These are phyloP conservation scores for Petromus typicus DNA, from an alignment of 2,113 vertebrate species.

Conservation along the genomic window DNA sequence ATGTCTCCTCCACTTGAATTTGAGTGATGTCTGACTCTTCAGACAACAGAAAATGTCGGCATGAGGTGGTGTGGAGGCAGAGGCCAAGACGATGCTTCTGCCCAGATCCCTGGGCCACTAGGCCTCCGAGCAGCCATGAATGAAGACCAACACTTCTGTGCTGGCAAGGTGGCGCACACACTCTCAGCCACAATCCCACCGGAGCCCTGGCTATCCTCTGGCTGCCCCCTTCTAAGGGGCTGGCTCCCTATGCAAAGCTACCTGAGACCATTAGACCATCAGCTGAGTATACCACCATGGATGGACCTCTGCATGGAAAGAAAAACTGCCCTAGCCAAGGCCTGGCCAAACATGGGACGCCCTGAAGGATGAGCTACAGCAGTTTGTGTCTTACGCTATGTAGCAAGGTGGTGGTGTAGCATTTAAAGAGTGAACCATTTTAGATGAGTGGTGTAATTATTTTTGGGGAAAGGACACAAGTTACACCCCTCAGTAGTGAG, in stretches of 20 bases:
- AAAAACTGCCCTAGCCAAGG: background rate
- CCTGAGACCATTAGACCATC: background rate
- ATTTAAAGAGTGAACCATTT: background rate
- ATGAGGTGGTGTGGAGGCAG: background rate
- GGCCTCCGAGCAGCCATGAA: background rate
- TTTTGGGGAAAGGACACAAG: background rate
- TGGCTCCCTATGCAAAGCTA: background rate
- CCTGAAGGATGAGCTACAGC: background rate
- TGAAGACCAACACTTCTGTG: fast-evolving
- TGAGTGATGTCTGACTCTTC: background rate
- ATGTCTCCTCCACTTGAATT: background rate
- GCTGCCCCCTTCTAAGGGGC: background rate
- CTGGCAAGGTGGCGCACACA: background rate
- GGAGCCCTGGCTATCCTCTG: background rate
- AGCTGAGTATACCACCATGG: background rate
- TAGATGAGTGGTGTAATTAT: background rate
- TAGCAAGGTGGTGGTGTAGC: background rate
- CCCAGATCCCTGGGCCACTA: background rate
- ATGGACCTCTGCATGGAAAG: background rate
- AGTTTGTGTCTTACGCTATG: background rate
- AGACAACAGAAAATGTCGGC: background rate
- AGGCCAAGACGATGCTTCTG: background rate
- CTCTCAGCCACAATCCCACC: background rate
- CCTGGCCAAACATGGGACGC: background rate
- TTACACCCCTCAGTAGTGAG: background rate